Conservation (phyloP, 2,113 vertebrate genomes). For the Oxyruncus cristatus region DNA sequence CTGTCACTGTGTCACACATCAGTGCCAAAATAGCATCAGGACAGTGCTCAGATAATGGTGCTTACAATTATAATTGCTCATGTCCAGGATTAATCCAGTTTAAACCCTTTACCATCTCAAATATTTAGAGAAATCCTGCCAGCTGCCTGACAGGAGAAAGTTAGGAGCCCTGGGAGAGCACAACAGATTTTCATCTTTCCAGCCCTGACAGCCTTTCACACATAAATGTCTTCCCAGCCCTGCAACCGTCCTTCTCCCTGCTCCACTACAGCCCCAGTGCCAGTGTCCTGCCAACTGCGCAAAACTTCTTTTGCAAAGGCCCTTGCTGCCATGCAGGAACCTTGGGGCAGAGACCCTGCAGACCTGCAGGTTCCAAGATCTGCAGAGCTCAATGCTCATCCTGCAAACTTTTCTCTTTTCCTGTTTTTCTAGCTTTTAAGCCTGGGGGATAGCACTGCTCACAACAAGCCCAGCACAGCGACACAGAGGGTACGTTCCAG, state of each 20-base stretch:
- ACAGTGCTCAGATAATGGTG: background rate
- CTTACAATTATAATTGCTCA: slow-evolving; percentile 54
- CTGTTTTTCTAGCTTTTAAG: background rate
- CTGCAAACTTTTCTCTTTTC: background rate
- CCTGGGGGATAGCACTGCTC: background rate
- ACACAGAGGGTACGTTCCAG: background rate
- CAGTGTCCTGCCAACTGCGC: background rate
- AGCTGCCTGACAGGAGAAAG: slow-evolving; percentile 41
- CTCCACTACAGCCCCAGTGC: background rate
- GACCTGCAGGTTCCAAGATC: background rate
- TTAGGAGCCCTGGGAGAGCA: slow-evolving; percentile 38
- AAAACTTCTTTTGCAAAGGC: background rate
- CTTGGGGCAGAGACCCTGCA: background rate
- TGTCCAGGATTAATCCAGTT: slow-evolving; percentile 48
- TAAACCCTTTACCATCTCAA: slow-evolving; percentile 51
- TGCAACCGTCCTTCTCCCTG: no score
- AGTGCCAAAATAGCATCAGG: background rate
- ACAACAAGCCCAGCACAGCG: background rate
- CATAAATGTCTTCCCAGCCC: background rate
- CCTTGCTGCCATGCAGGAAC: background rate
- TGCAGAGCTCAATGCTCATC: background rate
- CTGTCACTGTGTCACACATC: background rate
- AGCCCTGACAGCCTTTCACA: background rate
- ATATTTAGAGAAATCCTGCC: slow-evolving; percentile 60
- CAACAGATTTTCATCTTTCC: slow-evolving; percentile 39